phyloP scores from a whole-genome alignment of 1,140 invertebrate species.

The Drosophila lini region DNA sequence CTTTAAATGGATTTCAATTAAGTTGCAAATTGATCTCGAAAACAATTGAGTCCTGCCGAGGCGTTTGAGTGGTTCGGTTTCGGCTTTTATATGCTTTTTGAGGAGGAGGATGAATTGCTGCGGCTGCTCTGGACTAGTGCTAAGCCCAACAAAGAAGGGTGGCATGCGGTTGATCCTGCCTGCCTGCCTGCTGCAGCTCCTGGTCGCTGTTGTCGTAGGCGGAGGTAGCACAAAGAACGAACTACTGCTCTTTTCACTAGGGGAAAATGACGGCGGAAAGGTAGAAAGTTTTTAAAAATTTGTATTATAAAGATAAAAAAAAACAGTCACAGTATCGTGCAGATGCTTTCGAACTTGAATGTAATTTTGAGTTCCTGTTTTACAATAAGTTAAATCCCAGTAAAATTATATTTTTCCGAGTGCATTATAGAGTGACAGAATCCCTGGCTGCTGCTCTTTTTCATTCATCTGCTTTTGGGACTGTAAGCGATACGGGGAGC shows the following conservation, averaged over 20 bases:
- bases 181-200: not conserved
- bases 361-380: not conserved
- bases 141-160: constrained; percentile 45
- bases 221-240: not conserved
- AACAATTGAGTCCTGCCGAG: constrained; percentile 80
- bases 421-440: constrained; percentile 12
- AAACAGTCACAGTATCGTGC: too few species aligned
- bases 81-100: constrained; percentile 46
- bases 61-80: constrained; percentile 65
- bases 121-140: constrained; percentile 11
- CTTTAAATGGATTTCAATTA: constrained; percentile 84
- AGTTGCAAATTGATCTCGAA: constrained; percentile 83
- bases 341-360: too few species aligned
- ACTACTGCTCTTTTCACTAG: constrained; percentile 39
- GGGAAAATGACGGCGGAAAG: constrained; percentile 10
- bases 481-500: constrained; percentile 64
- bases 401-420: constrained; percentile 4
- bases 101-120: constrained; percentile 3
- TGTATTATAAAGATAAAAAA: not conserved
- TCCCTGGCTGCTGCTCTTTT: constrained; percentile 34
- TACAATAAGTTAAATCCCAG: not conserved
- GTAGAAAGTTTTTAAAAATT: not conserved
- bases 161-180: constrained; percentile 32
- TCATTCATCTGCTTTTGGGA: constrained; percentile 44
- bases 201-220: constrained; percentile 21